Evolutionary conservation across 2,888 invertebrate species (phyloP).

Genomic region (Isotomurus palustris): DNA sequence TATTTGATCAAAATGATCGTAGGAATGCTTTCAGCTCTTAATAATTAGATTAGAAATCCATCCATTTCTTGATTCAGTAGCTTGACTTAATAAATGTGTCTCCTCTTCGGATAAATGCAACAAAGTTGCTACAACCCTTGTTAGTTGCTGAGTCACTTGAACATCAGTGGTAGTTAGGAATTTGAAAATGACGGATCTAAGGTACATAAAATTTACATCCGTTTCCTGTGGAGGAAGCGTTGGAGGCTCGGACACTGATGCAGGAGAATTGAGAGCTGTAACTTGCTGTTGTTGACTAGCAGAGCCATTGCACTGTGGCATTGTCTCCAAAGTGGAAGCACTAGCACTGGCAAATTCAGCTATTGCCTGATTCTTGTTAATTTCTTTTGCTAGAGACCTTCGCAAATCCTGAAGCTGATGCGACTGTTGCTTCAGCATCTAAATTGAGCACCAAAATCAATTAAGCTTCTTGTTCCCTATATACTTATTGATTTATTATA

Average conservation of each 20-base stretch:
- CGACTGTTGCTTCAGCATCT: constrained; percentile 22
- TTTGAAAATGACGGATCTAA: constrained; percentile 40
- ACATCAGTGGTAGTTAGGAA: constrained; percentile 43
- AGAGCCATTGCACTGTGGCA: constrained; percentile 4
- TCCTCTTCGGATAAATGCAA: constrained; percentile 41
- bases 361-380: constrained; percentile 16
- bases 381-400: constrained; percentile 27
- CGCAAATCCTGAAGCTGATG: constrained; percentile 30
- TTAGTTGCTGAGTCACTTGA: constrained; percentile 42
- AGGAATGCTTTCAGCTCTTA: constrained; percentile 10
- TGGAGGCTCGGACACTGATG: constrained; percentile 16
- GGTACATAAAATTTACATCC: constrained; percentile 31
- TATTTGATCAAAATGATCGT: background rate
- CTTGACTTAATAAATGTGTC: constrained; percentile 27
- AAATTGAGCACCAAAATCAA: background rate
- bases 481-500: no score
- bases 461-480: background rate
- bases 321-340: background rate
- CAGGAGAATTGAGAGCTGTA: background rate
- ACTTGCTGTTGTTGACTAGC: background rate
- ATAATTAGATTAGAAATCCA: constrained; percentile 2
- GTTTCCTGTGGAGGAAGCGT: constrained; percentile 30
- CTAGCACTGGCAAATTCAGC: background rate
- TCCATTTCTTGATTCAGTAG: constrained; percentile 21
- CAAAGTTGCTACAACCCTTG: constrained; percentile 41